These are phyloP conservation scores for Myiothlypis coronata DNA, from an alignment of 2,797 vertebrate genomes.

Conservation along the genomic window DNA sequence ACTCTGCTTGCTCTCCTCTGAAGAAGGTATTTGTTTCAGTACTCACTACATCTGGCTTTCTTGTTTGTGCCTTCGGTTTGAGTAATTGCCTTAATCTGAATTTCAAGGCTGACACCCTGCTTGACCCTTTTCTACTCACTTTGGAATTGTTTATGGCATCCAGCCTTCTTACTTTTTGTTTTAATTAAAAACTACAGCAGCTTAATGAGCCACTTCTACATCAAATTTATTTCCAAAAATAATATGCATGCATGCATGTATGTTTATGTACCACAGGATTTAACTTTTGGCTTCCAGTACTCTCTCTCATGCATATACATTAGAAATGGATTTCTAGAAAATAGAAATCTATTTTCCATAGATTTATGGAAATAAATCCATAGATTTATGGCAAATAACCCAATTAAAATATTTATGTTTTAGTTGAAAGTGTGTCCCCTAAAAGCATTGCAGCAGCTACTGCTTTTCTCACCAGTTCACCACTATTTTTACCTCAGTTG, in stretches of 20 bases:
- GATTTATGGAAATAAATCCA: not conserved
- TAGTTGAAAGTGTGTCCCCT: not conserved
- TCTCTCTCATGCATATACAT: not conserved
- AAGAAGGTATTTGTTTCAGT: slow-evolving; percentile 7
- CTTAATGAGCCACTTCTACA: not conserved
- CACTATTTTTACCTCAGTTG: not conserved
- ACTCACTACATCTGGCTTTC: not conserved
- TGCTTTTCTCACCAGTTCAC: not conserved
- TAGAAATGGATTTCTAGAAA: not conserved
- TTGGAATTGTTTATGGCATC: not conserved
- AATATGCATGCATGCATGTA: not conserved
- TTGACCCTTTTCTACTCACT: not conserved
- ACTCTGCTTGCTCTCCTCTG: not conserved
- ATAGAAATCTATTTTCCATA: not conserved
- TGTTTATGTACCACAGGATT: not conserved
- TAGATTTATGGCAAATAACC: not conserved
- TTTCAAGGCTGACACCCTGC: slow-evolving; percentile 45
- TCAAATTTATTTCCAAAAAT: not conserved
- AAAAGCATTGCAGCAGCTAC: not conserved
- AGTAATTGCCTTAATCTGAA: slow-evolving; percentile 56
- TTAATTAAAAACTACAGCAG: slow-evolving; percentile 35
- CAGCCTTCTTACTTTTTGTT: not conserved
- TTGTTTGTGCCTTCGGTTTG: slow-evolving; percentile 15
- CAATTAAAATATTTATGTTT: not conserved
- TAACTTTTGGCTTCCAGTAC: not conserved